Percentiles rank a stretch among this genome's conserved stretches.
Conservation (phyloP, 2,888 invertebrate genomes). For the Nematopogon swammerdamellus region DNA sequence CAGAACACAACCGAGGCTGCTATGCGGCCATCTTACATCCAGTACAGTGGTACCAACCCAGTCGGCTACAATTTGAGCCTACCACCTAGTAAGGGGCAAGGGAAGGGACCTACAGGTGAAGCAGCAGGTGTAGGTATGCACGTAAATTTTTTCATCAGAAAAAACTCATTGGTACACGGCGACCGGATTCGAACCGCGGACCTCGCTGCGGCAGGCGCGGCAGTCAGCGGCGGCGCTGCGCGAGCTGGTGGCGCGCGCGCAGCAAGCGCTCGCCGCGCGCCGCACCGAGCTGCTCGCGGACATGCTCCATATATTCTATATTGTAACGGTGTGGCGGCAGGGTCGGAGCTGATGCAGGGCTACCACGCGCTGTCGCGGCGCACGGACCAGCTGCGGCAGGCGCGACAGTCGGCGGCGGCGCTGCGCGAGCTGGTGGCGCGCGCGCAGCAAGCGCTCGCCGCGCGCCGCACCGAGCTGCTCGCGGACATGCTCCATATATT, state of each 20-base stretch:
- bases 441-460: slow-evolving; percentile 61
- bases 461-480: slow-evolving; percentile 66
- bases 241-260: slow-evolving; percentile 64
- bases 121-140: no score
- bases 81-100: no score
- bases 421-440: slow-evolving; percentile 64
- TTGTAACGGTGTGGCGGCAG: slow-evolving; percentile 41
- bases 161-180: no score
- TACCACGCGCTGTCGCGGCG: slow-evolving; percentile 66
- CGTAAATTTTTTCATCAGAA: no score
- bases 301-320: slow-evolving; percentile 34
- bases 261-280: slow-evolving; percentile 60
- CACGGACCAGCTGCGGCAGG: slow-evolving; percentile 60
- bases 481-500: slow-evolving; percentile 31
- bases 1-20: no score
- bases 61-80: no score
- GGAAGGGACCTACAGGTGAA: no score
- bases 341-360: slow-evolving; percentile 64
- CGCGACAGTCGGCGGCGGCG: slow-evolving; percentile 56
- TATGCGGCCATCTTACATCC: no score
- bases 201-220: slow-evolving; percentile 60
- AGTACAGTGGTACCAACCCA: no score
- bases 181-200: no score
- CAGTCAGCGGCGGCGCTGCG: slow-evolving; percentile 57
- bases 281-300: slow-evolving; percentile 63